Evolutionary conservation across 2,888 invertebrate genomes (phyloP).

Genomic region (Camponotus fellah): DNA sequence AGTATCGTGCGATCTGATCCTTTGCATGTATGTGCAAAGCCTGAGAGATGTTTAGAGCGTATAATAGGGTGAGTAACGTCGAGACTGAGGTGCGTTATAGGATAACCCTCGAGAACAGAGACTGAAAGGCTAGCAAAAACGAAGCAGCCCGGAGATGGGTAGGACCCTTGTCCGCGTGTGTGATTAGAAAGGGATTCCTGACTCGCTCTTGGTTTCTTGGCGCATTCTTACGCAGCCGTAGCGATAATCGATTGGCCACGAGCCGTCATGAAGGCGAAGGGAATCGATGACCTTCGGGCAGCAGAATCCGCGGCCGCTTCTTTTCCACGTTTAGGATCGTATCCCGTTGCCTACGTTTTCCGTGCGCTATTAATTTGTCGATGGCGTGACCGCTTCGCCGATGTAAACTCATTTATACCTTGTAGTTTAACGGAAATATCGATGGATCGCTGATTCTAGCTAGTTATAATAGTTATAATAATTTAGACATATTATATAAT

Average conservation of each 20-base stretch:
- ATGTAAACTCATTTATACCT: conserved; percentile 12
- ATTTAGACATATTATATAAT: conserved; percentile 3
- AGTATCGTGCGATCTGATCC: conserved; percentile 1
- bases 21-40: background rate
- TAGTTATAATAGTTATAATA: background rate
- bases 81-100: conserved; percentile 42
- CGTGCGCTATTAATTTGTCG: conserved; percentile 26
- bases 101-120: conserved; percentile 35
- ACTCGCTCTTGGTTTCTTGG: conserved; percentile 54
- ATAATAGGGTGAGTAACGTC: conserved; percentile 22
- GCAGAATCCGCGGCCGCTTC: conserved; percentile 43
- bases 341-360: conserved; percentile 32
- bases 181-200: conserved; percentile 63
- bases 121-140: conserved; percentile 40
- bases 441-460: background rate
- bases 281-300: conserved; percentile 69
- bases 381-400: conserved; percentile 2
- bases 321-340: conserved; percentile 38
- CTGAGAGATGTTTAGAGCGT: conserved; percentile 20
- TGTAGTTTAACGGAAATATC: conserved; percentile 32
- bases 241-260: conserved; percentile 73
- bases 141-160: conserved; percentile 33
- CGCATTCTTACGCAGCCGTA: conserved; percentile 67
- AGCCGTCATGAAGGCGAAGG: conserved; percentile 72
- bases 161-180: conserved; percentile 37